phyloP scores from a whole-genome alignment of 2,797 vertebrate species.

The Syngnathus acus region DNA sequence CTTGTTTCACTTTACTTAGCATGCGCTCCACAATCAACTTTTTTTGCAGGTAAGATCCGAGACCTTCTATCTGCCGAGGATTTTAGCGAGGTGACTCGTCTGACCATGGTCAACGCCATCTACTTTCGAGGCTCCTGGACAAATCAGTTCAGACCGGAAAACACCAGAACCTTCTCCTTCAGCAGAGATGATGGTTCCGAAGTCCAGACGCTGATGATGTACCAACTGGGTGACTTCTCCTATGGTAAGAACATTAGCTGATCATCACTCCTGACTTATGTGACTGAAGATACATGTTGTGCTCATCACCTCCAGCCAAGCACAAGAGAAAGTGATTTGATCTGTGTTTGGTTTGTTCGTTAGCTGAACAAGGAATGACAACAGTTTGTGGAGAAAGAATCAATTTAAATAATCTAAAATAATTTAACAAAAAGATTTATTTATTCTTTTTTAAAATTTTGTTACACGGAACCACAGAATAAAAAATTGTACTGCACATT shows the following conservation, averaged over 20 bases:
- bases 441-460: too few species aligned
- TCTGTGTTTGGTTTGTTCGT: background rate
- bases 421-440: background rate
- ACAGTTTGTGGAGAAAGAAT: background rate
- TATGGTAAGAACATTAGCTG: conserved; percentile 72
- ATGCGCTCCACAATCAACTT: background rate
- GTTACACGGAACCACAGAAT: too few species aligned
- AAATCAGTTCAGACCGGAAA: conserved; percentile 93
- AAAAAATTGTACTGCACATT: too few species aligned
- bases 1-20: background rate
- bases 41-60: conserved; percentile 78
- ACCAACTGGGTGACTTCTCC: conserved; percentile 97
- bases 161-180: conserved; percentile 95
- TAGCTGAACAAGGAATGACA: background rate
- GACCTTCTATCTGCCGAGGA: conserved; percentile 85
- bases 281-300: background rate
- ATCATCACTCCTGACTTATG: background rate
- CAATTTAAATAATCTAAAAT: background rate
- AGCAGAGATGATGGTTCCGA: conserved; percentile 95
- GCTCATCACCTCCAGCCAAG: background rate
- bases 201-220: conserved; percentile 98
- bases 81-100: conserved; percentile 79
- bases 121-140: conserved; percentile 99
- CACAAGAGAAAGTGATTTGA: background rate
- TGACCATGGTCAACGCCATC: conserved; percentile 87